Conservation (phyloP, 2,888 invertebrate species). For the Acleris cristana region DNA sequence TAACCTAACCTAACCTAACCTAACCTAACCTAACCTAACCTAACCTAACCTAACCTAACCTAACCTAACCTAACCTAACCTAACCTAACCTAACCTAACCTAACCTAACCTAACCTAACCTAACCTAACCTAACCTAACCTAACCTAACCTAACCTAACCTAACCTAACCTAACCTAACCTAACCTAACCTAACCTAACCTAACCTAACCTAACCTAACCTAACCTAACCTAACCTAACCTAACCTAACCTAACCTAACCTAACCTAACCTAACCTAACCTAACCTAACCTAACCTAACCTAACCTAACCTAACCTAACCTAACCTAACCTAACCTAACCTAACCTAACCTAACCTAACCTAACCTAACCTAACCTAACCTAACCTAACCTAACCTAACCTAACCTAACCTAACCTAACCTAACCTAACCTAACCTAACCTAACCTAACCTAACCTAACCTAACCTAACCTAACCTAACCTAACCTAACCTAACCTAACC, state of each 20-base stretch:
- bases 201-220: slow-evolving; percentile 5
- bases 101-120: slow-evolving; percentile 5
- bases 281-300: slow-evolving; percentile 5
- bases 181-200: slow-evolving; percentile 5
- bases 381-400: slow-evolving; percentile 5
- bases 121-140: slow-evolving; percentile 5
- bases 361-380: slow-evolving; percentile 5
- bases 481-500: slow-evolving; percentile 5
- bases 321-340: slow-evolving; percentile 5
- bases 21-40: slow-evolving; percentile 5
- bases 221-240: slow-evolving; percentile 5
- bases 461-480: slow-evolving; percentile 5
- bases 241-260: slow-evolving; percentile 5
- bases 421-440: slow-evolving; percentile 5
- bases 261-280: slow-evolving; percentile 5
- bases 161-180: slow-evolving; percentile 5
- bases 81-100: slow-evolving; percentile 5
- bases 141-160: slow-evolving; percentile 5
- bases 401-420: slow-evolving; percentile 5
- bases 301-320: slow-evolving; percentile 4
- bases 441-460: slow-evolving; percentile 5
- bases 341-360: slow-evolving; percentile 5
- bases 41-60: slow-evolving; percentile 5
- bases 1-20: slow-evolving; percentile 5
- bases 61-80: slow-evolving; percentile 5